phyloP scores from a whole-genome alignment of 2,888 invertebrate species.

The Leptura quadrifasciata region DNA sequence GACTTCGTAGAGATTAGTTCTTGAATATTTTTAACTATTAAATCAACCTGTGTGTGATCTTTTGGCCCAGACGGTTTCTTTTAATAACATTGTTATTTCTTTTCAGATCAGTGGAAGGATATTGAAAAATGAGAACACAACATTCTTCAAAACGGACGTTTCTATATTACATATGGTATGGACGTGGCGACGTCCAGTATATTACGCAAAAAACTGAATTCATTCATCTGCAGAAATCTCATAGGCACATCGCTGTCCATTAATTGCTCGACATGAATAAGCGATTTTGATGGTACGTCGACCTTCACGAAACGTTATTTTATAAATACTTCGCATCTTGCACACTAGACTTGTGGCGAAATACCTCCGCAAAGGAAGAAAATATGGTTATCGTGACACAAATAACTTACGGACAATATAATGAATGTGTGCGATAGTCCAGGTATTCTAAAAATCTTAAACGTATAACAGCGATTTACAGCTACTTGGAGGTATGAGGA shows the following conservation, averaged over 20 bases:
- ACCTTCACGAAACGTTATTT: neutral
- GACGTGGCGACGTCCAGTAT: too few species aligned
- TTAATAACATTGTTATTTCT: too few species aligned
- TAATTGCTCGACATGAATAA: neutral
- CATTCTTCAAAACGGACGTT: too few species aligned
- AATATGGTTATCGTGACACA: conserved; percentile 1
- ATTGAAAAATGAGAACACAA: too few species aligned
- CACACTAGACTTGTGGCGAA: neutral
- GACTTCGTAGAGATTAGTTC: too few species aligned
- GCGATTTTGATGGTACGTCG: neutral
- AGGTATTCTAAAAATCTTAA: conserved; percentile 3
- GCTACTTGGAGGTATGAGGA: neutral
- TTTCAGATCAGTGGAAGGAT: too few species aligned
- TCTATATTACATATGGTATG: too few species aligned
- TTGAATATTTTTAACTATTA: too few species aligned
- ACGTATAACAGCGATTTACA: neutral
- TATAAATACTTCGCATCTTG: neutral
- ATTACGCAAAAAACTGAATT: too few species aligned
- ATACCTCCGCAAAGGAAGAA: conserved; percentile 7
- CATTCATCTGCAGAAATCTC: too few species aligned
- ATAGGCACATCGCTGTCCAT: neutral
- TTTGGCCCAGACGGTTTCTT: too few species aligned
- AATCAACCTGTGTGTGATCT: too few species aligned
- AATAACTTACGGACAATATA: neutral
- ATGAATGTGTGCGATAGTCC: neutral